A percentile compares a stretch with the other conserved stretches of the same genome.
phyloP scores from a whole-genome alignment of 2,113 vertebrate genomes.

The Glareola pratincola region DNA sequence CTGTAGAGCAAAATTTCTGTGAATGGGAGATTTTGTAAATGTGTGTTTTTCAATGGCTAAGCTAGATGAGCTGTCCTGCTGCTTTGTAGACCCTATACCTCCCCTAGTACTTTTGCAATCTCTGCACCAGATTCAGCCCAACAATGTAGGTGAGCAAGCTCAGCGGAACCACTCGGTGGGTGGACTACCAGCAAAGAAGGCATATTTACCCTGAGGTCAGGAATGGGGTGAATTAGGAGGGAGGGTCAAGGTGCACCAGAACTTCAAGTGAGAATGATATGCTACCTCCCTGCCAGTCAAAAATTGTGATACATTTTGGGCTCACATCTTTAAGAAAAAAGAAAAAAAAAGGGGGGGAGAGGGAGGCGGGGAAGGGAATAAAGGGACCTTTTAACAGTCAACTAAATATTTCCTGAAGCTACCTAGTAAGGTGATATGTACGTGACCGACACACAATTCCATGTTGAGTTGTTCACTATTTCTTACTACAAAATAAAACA shows the following conservation, averaged over 20 bases:
- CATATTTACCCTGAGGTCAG: background rate
- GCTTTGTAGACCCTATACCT: background rate
- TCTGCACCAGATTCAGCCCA: background rate
- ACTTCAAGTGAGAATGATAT: background rate
- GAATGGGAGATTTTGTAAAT: background rate
- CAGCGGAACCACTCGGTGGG: background rate
- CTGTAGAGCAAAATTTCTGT: background rate
- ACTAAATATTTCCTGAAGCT: background rate
- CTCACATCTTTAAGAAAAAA: background rate
- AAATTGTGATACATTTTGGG: background rate
- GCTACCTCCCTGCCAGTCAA: background rate
- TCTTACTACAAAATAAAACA: background rate
- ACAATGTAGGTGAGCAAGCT: background rate
- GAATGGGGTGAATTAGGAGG: background rate
- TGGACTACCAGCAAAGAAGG: background rate
- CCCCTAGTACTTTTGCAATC: background rate
- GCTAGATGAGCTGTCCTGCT: background rate
- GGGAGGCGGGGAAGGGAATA: rapidly evolving
- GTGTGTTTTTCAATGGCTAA: background rate
- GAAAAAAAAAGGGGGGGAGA: rapidly evolving
- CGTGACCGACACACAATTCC: background rate
- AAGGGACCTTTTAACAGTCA: background rate
- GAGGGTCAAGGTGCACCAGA: background rate
- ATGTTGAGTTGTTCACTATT: background rate
- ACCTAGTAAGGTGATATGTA: background rate